These are phyloP conservation scores for Tokudaia muenninki DNA, from an alignment of 2,797 vertebrate species.

Conservation along the genomic window DNA sequence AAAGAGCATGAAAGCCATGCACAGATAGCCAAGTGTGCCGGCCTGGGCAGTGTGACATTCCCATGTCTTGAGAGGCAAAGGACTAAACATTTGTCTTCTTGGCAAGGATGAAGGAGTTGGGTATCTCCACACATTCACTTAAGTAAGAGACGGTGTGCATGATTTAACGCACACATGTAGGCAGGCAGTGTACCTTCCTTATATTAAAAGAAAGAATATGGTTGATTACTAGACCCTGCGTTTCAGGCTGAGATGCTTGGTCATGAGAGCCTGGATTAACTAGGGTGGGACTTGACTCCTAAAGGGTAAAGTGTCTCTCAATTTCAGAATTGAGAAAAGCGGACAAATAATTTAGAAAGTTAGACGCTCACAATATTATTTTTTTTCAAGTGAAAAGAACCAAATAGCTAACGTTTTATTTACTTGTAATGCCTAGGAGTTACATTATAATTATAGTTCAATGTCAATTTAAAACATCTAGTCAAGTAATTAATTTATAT, in stretches of 20 bases:
- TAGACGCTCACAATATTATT: conserved; percentile 2
- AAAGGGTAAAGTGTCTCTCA: not conserved
- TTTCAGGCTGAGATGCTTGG: not conserved
- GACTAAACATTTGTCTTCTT: not conserved
- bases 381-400: conserved; percentile 20
- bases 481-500: conserved; percentile 57
- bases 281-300: not conserved
- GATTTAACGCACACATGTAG: not conserved
- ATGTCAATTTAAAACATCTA: conserved; percentile 58
- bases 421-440: not conserved
- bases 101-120: not conserved
- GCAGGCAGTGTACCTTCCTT: not conserved
- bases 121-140: not conserved
- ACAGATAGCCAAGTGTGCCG: not conserved
- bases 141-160: not conserved
- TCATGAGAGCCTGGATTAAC: not conserved
- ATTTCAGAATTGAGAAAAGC: not conserved
- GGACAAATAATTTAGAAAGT: conserved; percentile 39
- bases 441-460: conserved; percentile 8
- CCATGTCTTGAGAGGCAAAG: not conserved
- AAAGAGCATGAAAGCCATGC: not conserved
- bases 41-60: not conserved
- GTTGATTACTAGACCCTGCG: too few relatives aligned
- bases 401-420: conserved; percentile 23
- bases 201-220: not conserved